These are phyloP conservation scores for Ctenoplectra terminalis DNA, from an alignment of 1,140 invertebrate species.

Conservation along the genomic window DNA sequence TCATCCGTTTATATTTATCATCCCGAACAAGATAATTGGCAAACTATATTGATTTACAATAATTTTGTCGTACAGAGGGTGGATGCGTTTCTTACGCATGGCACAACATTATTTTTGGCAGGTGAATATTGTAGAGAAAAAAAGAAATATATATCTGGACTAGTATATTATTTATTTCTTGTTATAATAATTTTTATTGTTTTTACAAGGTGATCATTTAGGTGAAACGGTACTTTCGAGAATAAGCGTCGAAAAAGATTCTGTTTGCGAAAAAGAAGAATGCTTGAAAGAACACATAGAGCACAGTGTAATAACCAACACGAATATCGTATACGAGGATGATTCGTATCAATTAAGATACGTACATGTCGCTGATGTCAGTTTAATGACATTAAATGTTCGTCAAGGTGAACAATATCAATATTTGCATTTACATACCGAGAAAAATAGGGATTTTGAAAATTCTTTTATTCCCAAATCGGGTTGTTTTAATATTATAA, in stretches of 20 bases:
- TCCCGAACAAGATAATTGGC: neutral
- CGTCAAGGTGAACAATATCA: neutral
- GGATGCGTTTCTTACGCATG: neutral
- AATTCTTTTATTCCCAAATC: slow-evolving; percentile 5
- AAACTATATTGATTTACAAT: neutral
- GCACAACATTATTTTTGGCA: neutral
- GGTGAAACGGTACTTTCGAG: neutral
- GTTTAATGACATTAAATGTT: neutral
- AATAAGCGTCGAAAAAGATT: neutral
- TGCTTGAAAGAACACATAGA: neutral
- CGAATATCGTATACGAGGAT: neutral
- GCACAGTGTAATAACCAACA: neutral
- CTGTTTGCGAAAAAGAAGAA: neutral
- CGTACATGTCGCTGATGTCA: neutral
- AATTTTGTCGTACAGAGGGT: neutral
- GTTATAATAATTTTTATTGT: neutral
- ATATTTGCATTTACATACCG: slow-evolving; percentile 13
- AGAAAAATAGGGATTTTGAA: neutral
- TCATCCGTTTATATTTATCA: slow-evolving; percentile 9
- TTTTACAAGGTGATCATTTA: neutral
- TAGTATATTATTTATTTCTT: neutral
- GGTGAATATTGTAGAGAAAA: neutral
- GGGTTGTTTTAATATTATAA: slow-evolving; percentile 57
- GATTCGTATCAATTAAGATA: neutral
- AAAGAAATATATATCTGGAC: too few relatives aligned